These are phyloP conservation scores for Mesopsocus fuscifrons DNA, from an alignment of 2,888 invertebrate species.

Conservation along the genomic window DNA sequence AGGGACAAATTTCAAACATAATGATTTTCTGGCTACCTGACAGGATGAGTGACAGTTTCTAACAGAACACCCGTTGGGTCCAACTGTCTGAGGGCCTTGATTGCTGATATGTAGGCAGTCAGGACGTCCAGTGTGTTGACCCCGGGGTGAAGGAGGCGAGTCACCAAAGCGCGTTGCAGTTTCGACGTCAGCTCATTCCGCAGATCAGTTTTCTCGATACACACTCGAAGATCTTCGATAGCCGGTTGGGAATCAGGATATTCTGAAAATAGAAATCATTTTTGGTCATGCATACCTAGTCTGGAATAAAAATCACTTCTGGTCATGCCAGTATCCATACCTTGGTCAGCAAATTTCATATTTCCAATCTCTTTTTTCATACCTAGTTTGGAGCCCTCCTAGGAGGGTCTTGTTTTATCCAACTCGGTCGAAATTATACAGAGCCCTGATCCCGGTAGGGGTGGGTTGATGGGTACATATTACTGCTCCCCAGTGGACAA, in stretches of 20 bases:
- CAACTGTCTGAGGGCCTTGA: conserved; percentile 75
- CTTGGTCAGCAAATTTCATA: background rate
- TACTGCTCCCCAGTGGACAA: too few species aligned
- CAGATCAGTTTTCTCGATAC: conserved; percentile 72
- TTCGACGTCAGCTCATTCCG: conserved; percentile 56
- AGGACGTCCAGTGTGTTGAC: conserved; percentile 92
- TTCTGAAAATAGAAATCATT: conserved; percentile 31
- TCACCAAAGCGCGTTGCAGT: conserved; percentile 65
- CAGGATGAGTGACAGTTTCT: conserved; percentile 86
- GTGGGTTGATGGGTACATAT: too few species aligned
- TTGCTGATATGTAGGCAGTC: conserved; percentile 90
- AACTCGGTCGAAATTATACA: too few species aligned
- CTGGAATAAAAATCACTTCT: conserved; percentile 4
- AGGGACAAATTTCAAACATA: too few species aligned
- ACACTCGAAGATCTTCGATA: conserved; percentile 69
- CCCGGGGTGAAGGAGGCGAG: conserved; percentile 75
- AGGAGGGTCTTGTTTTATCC: too few species aligned
- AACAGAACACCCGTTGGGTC: conserved; percentile 88
- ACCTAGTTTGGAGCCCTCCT: too few species aligned
- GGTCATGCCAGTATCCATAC: background rate
- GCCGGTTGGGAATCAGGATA: conserved; percentile 91
- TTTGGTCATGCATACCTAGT: conserved; percentile 8
- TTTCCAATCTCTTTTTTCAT: too few species aligned
- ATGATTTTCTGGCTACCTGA: too few species aligned
- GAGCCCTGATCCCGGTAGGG: too few species aligned